Conservation (phyloP, 2,888 invertebrate genomes). For the Polyommatus icarus region DNA sequence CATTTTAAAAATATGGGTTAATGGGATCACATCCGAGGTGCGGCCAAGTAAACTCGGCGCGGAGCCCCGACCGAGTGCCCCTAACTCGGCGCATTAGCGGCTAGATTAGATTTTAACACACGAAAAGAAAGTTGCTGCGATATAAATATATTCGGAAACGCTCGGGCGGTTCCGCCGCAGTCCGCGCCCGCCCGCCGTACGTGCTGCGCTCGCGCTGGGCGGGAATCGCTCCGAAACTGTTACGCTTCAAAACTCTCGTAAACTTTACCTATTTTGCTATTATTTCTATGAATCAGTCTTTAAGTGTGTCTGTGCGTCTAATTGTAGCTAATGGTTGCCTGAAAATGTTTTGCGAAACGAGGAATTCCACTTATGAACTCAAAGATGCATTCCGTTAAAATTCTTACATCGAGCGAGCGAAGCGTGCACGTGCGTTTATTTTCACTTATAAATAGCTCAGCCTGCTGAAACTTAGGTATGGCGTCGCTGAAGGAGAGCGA, state of each 20-base stretch:
- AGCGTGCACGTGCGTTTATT: slow-evolving; percentile 68
- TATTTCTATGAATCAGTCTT: slow-evolving; percentile 28
- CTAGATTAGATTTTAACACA: slow-evolving; percentile 36
- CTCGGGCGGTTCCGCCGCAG: slow-evolving; percentile 60
- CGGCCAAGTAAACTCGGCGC: slow-evolving; percentile 41
- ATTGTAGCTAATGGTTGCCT: not conserved
- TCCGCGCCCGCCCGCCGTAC: slow-evolving; percentile 66
- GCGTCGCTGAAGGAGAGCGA: slow-evolving; percentile 59
- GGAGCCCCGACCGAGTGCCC: not conserved
- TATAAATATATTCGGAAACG: slow-evolving; percentile 71
- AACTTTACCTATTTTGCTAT: not conserved
- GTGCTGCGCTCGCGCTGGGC: slow-evolving; percentile 65
- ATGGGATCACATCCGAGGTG: slow-evolving; percentile 63
- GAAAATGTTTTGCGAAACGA: slow-evolving; percentile 28
- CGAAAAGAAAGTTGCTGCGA: slow-evolving; percentile 55
- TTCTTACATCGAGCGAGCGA: slow-evolving; percentile 47
- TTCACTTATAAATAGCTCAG: slow-evolving; percentile 70
- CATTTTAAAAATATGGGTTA: slow-evolving; percentile 70
- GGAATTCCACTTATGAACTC: slow-evolving; percentile 30
- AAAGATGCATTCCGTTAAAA: slow-evolving; percentile 68
- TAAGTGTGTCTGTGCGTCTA: slow-evolving; percentile 20
- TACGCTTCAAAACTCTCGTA: not conserved
- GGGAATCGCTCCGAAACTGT: slow-evolving; percentile 39
- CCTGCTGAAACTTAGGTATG: slow-evolving; percentile 52
- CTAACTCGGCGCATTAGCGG: not conserved